Evolutionary conservation across 1,140 invertebrate species (phyloP).

Genomic region (Colletes latitarsis): DNA sequence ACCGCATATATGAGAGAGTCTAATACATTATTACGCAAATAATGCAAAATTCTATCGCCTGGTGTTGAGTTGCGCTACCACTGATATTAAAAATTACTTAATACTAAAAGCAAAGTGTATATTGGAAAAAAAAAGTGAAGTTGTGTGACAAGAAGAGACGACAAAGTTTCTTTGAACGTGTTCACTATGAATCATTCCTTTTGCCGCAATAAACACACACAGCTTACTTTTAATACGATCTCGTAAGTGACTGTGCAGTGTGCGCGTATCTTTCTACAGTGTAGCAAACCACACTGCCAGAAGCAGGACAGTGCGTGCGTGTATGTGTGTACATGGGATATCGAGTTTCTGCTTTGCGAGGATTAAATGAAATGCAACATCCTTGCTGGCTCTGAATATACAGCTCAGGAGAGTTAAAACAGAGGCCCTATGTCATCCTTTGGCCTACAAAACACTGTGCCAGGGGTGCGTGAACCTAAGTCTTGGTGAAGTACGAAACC

Average conservation of each 20-base stretch:
- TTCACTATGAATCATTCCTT: conserved; percentile 44
- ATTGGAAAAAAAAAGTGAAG: conserved; percentile 55
- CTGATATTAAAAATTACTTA: conserved; percentile 47
- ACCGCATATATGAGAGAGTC: conserved; percentile 29
- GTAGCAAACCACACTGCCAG: conserved; percentile 50
- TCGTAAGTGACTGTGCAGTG: conserved; percentile 62
- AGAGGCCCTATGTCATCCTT: conserved; percentile 57
- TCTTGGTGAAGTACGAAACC: conserved; percentile 64
- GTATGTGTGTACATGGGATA: conserved; percentile 58
- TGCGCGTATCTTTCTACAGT: conserved; percentile 54
- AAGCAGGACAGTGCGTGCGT: conserved; percentile 59
- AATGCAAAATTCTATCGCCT: conserved; percentile 32
- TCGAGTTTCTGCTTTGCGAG: conserved; percentile 52
- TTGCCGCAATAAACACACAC: conserved; percentile 34
- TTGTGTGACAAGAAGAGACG: conserved; percentile 56
- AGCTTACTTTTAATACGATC: conserved; percentile 42
- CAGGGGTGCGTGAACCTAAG: conserved; percentile 61
- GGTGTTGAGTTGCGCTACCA: conserved; percentile 43
- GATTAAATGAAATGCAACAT: conserved; percentile 59
- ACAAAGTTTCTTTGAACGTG: conserved; percentile 40
- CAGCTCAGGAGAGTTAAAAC: conserved; percentile 59
- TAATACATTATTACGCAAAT: conserved; percentile 25
- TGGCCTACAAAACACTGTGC: conserved; percentile 62
- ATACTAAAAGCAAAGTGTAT: conserved; percentile 52
- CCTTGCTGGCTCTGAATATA: conserved; percentile 58